phyloP scores from a whole-genome alignment of 2,113 vertebrate species.

The Nesogale talazaci region DNA sequence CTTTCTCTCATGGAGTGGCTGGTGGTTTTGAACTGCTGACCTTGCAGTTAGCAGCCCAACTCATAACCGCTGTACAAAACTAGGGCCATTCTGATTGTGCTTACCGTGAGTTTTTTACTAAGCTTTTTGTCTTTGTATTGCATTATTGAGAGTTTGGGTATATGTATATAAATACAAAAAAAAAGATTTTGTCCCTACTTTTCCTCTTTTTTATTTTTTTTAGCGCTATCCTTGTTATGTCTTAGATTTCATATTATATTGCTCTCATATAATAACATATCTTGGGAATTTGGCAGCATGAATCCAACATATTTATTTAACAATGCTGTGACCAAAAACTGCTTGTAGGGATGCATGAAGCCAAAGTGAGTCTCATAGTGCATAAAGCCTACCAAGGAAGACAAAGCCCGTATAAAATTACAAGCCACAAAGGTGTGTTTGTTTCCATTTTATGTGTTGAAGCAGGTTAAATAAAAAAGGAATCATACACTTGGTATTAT shows the following conservation, averaged over 20 bases:
- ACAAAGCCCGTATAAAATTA: not conserved
- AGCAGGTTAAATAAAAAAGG: not conserved
- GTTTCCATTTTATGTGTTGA: not conserved
- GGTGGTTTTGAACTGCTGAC: too few species aligned
- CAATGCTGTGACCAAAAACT: not conserved
- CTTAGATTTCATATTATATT: not conserved
- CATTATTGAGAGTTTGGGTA: not conserved
- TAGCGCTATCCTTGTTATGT: not conserved
- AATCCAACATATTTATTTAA: not conserved
- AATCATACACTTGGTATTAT: not conserved
- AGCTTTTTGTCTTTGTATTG: not conserved
- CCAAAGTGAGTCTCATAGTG: not conserved
- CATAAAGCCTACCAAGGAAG: not conserved
- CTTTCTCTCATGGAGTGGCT: too few species aligned
- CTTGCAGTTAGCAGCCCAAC: too few species aligned
- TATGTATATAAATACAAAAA: not conserved
- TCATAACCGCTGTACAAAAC: too few species aligned
- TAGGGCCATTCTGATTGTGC: not conserved
- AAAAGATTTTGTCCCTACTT: not conserved
- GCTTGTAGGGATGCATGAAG: not conserved
- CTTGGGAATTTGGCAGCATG: not conserved
- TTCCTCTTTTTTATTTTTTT: conserved; percentile 7
- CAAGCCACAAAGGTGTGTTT: not conserved
- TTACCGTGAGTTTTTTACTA: not conserved
- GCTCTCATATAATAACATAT: not conserved